phyloP scores from a whole-genome alignment of 2,888 invertebrate species.

The Eutolmus rufibarbis region DNA sequence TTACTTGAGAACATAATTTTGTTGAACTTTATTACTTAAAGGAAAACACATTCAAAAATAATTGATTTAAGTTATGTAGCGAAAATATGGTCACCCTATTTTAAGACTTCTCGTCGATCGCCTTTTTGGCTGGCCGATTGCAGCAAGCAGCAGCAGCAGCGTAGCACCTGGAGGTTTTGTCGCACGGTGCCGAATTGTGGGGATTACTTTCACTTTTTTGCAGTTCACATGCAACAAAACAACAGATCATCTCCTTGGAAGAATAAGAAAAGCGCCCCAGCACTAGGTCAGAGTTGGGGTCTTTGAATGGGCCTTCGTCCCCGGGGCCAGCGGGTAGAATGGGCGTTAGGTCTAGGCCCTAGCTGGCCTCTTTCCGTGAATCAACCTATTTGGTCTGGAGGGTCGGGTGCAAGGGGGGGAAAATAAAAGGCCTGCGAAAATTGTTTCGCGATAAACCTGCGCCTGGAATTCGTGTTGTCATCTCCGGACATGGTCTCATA shows the following conservation, averaged over 20 bases:
- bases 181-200: background rate
- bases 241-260: background rate
- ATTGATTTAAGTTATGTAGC: background rate
- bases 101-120: background rate
- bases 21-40: background rate
- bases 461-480: conserved; percentile 24
- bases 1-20: background rate
- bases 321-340: background rate
- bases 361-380: background rate
- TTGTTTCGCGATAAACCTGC: background rate
- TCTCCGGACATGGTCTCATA: conserved; percentile 23
- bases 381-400: background rate
- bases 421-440: background rate
- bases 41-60: background rate
- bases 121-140: background rate
- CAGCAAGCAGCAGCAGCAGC: background rate
- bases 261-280: background rate
- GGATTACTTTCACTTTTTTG: conserved; percentile 27
- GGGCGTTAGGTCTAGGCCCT: background rate
- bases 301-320: background rate
- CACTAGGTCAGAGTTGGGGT: background rate
- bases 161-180: background rate
- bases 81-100: background rate
- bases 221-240: background rate
- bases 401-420: background rate